Evolutionary conservation across 2,797 vertebrate species (phyloP), one percentile per base, ranked within the genome.

Genomic region (Protosalanx chinensis): DNA sequence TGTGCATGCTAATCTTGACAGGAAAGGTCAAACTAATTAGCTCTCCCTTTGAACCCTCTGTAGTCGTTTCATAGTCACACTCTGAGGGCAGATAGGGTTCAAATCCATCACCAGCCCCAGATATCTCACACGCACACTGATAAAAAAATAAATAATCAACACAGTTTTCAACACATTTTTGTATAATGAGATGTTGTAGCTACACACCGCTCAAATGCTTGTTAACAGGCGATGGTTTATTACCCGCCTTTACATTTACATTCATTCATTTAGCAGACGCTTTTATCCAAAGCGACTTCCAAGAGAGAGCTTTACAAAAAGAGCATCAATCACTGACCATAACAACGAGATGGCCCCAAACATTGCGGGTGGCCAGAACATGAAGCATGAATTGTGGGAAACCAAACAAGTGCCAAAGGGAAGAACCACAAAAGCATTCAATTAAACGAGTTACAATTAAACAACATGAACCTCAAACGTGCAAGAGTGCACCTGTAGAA

Each of bases 21-120:
- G 86, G 79, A 86, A 88, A 93, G 92, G 93, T 93, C 90, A 92
- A 92, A 89, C 89, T 92, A 90, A 94, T 94, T 93, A 94, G 87
- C 72, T 72, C 88, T 82, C 78, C 67, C 83, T 83, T 88, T 90
- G 88, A 92, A 91, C 90, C 85, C 81, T 88, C 81, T 70, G 84
- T 76, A 71, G 78, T 76, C 74, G 60, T 75, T 84, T 87, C 78
- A 68, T 77, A 72, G 84, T 81, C 74, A 79, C 76, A 77, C 57
- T 51, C 64, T 61, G 74, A 73, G 77, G 46, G 75, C 81, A 84
- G 88, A 89, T 86, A 87, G 84, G 79, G 88, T 88, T 88, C 82
- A 86, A 53, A 51, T 16, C 15, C 46, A 53, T 67, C 65, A 67
- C 30, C 20, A 61, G 59, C 20, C 49, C 15, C 10, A 29, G 23